Base-by-base conservation (phyloP, 1,140 invertebrate species). In the Potamilus streckersoni region DNA sequence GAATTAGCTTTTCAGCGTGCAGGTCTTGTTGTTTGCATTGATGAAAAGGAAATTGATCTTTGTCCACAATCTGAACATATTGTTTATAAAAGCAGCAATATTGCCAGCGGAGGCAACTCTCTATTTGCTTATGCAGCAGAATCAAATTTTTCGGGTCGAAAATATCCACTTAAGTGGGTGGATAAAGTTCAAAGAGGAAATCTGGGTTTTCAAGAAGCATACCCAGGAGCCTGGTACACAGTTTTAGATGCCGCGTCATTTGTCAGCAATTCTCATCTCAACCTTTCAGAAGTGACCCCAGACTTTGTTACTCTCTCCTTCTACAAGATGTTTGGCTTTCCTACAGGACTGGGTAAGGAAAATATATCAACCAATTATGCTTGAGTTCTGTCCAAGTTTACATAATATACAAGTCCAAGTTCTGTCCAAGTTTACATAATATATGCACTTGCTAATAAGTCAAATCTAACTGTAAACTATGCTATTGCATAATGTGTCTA, bases 271-370 rank as follows among this genome's bases (percentile, higher is more conserved):
- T 96, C 93, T 89, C 90, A 90, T 23, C 90, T 99, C 65, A 93
- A 98, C 91, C 91, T 99, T 62, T 91, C 92, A 0, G 74, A 84
- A 17, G 91, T 91, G 62, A 93, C 94, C 79, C 95, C 96, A 23
- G 96, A 99, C 90, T 99, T 98, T 92, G 93, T 98, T 0, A 93
- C 93, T 68, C 59, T 99, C 11, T 99, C 97, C 2, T 99, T 99
- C 91, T 99, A 99, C 90, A 99, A 99, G 92, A 96, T 99, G 84
- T 98, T 99, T 92, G 98, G 98, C 6, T 98, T 95, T 91, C 97
- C 98, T 12, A 98, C 97, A 73, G 97, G 92, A 38, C 63, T 93
- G 68, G 91, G 90, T 90, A 86, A 84, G 76, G 68, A 65, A 2
- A 1, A 38, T 2, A 6, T 38, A 38, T 38, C 8, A 38, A 38